Evolutionary conservation across 1,140 invertebrate species (phyloP), one percentile per base, ranked within the genome.

Genomic region (Arctopsyche grandis): DNA sequence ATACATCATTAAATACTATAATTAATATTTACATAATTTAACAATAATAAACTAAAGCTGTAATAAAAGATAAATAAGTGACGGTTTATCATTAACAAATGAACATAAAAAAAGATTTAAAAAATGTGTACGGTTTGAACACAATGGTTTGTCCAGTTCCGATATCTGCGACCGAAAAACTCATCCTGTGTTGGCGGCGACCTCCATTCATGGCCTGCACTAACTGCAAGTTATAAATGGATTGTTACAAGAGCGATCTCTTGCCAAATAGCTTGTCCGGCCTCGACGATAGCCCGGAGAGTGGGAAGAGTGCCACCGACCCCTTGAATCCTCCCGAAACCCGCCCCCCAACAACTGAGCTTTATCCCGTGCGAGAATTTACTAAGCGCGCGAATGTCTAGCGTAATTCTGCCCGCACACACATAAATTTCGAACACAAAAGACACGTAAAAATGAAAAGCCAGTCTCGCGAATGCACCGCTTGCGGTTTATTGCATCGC

Each of bases 221-320:
- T 66, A 76, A 76, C 78, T 82, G 75, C 81, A 82, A 82, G 78
- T 82, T 82, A 82, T 82, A 82, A 82, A 82, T 82, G 81, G 81
- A 82, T 82, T 79, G 81, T 75, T 75, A 79, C 78, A 76, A 58
- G 78, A 77, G 19, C 78, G 78, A 78, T 79, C 81, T 77, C 75
- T 79, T 79, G 81, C 81, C 81, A 82, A 82, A 82, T 82, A 79
- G 81, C 78, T 82, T 82, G 81, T 82, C 78, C 78, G 26, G 75
- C 77, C 77, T 66, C 74, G 44, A 69, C 58, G n/a, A 48, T 48
- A 38, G 75, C 69, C 77, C 3, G 29, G 29, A 38, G 29, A 38
- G 7, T 77, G 48, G 48, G 48, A 12, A 14, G 48, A 3, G 16
- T 1, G 4, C 48, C 48, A 21, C 60, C 24, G n/a, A n/a, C 24